A percentile compares a stretch with the other conserved stretches of the same genome.
Evolutionary conservation across 2,113 vertebrate species (phyloP).

Genomic region (Archilochus colubris): DNA sequence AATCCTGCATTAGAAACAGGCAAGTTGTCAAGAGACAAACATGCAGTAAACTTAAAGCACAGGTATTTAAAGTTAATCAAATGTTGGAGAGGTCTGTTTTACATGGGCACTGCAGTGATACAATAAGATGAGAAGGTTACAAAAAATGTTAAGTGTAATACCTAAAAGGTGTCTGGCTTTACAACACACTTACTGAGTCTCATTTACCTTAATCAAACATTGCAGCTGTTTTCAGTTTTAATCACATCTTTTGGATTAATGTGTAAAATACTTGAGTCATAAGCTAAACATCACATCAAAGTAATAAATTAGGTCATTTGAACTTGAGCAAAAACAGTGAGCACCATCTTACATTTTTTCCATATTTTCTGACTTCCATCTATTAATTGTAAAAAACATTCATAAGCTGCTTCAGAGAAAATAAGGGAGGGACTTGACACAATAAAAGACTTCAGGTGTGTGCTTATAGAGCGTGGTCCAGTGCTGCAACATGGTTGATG

Average conservation of each 20-base stretch:
- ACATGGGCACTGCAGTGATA: too few species aligned
- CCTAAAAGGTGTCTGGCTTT: neutral
- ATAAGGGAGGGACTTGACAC: neutral
- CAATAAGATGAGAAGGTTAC: neutral
- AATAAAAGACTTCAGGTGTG: neutral
- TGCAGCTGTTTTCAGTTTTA: neutral
- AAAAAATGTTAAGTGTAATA: neutral
- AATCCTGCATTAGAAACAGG: neutral
- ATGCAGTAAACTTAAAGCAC: neutral
- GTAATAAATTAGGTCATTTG: neutral
- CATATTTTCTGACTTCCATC: neutral
- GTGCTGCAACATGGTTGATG: neutral
- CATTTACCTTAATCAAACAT: neutral
- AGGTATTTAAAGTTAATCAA: neutral
- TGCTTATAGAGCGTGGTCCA: neutral
- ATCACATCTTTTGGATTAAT: neutral
- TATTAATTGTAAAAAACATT: conserved; percentile 6
- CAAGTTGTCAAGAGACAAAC: neutral
- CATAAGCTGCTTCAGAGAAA: neutral
- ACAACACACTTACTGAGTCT: neutral
- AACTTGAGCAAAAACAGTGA: neutral
- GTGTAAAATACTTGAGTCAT: neutral
- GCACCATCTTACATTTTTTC: neutral
- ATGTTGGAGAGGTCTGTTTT: neutral
- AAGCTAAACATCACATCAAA: neutral